These are phyloP conservation scores for Diadema setosum DNA, from an alignment of 35 echinoderm and acorn worm species.

Conservation along the genomic window DNA sequence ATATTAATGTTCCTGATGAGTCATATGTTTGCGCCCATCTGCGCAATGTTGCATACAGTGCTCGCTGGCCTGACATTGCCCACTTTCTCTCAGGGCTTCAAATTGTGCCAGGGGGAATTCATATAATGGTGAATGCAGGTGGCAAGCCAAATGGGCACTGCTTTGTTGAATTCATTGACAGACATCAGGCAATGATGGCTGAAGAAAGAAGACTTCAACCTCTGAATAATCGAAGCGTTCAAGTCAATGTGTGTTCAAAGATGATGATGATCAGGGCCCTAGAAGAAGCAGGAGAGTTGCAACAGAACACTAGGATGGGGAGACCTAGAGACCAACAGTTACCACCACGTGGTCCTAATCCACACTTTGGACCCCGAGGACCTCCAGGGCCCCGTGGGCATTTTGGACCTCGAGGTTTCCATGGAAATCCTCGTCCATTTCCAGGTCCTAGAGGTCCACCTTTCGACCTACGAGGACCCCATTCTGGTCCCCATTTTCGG, in stretches of 20 bases:
- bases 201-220: conserved; percentile 5
- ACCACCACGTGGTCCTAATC: background rate
- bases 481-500: background rate
- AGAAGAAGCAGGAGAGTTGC: background rate
- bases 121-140: conserved; percentile 50
- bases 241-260: background rate
- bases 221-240: conserved; percentile 8
- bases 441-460: background rate
- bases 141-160: conserved; percentile 70
- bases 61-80: conserved; percentile 39
- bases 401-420: no score
- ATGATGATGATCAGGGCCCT: background rate
- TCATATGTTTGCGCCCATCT: conserved; percentile 41
- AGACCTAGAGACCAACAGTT: background rate
- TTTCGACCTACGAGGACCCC: background rate
- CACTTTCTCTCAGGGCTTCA: conserved; percentile 63
- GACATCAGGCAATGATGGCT: conserved; percentile 26
- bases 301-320: background rate
- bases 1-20: background rate
- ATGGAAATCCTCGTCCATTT: background rate
- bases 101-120: conserved; percentile 54
- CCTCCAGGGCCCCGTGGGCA: background rate
- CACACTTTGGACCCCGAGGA: background rate
- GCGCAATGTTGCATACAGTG: conserved; percentile 72
- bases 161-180: conserved; percentile 65